phyloP scores from a whole-genome alignment of 2,113 vertebrate species.

The Serinus canaria region DNA sequence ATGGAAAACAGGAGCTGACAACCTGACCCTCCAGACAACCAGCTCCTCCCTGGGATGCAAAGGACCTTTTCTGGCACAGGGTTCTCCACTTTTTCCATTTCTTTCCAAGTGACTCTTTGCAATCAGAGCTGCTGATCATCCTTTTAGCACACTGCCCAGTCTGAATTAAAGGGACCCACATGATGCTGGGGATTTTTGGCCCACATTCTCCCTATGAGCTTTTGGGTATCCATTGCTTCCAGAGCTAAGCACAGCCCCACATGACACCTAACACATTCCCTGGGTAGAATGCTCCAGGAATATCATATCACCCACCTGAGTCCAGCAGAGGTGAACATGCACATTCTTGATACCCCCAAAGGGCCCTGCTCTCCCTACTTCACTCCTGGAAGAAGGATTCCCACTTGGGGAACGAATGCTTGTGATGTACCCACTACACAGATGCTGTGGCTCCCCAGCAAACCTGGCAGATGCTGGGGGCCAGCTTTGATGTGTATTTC shows the following conservation, averaged over 20 bases:
- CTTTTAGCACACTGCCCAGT: neutral
- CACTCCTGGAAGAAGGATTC: neutral
- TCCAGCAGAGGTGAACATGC: neutral
- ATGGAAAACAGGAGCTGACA: neutral
- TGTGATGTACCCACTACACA: neutral
- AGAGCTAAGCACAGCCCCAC: neutral
- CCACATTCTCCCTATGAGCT: neutral
- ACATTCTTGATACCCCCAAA: neutral
- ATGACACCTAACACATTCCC: neutral
- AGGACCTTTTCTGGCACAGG: neutral
- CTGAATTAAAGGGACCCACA: neutral
- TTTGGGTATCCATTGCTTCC: constrained; percentile 18
- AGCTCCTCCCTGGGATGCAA: neutral
- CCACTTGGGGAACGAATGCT: accelerated
- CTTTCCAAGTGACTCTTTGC: neutral
- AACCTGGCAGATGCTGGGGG: neutral
- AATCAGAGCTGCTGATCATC: neutral
- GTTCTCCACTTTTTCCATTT: neutral
- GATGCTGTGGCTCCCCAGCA: neutral
- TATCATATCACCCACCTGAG: neutral
- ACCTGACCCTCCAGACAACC: neutral
- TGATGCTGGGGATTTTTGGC: neutral
- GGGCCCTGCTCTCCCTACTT: neutral
- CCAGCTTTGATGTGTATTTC: neutral
- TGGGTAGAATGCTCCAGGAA: constrained; percentile 13